Base-by-base conservation (phyloP, 1,140 invertebrate genomes). In the Lordiphosa mommai region DNA sequence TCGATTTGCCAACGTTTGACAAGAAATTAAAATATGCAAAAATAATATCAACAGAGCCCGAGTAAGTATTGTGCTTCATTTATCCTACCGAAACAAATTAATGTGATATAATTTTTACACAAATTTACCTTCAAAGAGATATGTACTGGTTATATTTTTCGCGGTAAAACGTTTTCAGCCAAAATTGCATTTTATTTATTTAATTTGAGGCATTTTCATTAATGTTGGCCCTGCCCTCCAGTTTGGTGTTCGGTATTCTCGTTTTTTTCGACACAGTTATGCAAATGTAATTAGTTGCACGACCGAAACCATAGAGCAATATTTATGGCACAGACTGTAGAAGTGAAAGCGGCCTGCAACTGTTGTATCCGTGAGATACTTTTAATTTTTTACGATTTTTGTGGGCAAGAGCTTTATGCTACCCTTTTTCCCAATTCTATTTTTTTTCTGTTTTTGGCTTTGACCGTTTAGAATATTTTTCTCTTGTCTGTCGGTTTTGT, bases 201-300 rank as follows among this genome's bases (percentile, higher is more conserved):
- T 67, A 67, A 66, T 66, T 67, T 37, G 63, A 67, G 37, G 56
- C 53, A 33, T 67, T 66, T 67, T 66, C 61, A 67, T 67, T 66
- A 66, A 66, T 44, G 58, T 58, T 46, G 43, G 44, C 44, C 44
- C 6, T 27, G 23, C 23, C 6, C 47, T 40, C 38, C 53, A 38
- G 60, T 38, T 55, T 52, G 58, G 64, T 46, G 44, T 51, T 66
- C 50, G 63, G 40, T 61, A 40, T 58, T 49, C 6, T 20, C 16
- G 6, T 9, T 23, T 67, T 57, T 67, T 67, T 30, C 30, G 38
- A 44, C 63, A 70, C 66, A 70, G 67, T 70, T 70, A 80, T 80
- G 76, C 76, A 80, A 80, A 80, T 80, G 76, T 80, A 82, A 80
- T 80, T 80, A 80, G 76, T 80, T 80, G 71, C 76, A 82, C 71